Percentiles rank a stretch among this genome's conserved stretches.
Conservation (phyloP, 2,113 vertebrate species). For the Esox niger region DNA sequence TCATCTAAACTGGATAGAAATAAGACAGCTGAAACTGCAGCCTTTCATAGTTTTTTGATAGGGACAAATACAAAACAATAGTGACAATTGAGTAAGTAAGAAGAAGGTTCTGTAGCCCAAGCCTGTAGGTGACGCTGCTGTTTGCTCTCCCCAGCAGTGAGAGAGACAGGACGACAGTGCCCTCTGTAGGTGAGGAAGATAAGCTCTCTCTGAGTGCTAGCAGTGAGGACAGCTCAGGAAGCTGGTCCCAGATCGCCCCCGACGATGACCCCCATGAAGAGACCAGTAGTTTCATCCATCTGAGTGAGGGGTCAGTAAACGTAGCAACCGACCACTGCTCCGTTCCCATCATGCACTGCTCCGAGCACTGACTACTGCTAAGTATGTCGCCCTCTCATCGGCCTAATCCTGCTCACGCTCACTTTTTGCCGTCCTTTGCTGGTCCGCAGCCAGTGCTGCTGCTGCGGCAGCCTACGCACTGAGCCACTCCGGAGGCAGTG, state of each 20-base stretch:
- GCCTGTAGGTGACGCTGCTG: conserved; percentile 36
- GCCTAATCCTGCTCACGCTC: conserved; percentile 57
- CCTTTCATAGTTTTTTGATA: too few relatives aligned
- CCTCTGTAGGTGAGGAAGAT: conserved; percentile 37
- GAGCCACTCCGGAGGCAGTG: conserved; percentile 42
- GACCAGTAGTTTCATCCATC: conserved; percentile 92
- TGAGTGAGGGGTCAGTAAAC: conserved; percentile 87
- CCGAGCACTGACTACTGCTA: conserved; percentile 35
- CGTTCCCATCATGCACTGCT: conserved; percentile 42
- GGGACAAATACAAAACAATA: too few relatives aligned
- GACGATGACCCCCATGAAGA: conserved; percentile 93
- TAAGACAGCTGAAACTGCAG: background rate
- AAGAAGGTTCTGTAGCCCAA: too few relatives aligned
- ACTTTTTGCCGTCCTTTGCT: conserved; percentile 30
- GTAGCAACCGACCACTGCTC: conserved; percentile 29
- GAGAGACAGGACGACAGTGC: conserved; percentile 64
- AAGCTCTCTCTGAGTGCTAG: conserved; percentile 1
- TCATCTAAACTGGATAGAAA: conserved; percentile 52
- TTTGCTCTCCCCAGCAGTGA: conserved; percentile 70
- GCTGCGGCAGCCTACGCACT: conserved; percentile 23
- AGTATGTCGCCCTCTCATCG: conserved; percentile 53
- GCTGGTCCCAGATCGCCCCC: conserved; percentile 91
- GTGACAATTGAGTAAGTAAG: too few relatives aligned
- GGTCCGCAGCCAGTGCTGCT: conserved; percentile 38
- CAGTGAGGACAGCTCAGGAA: conserved; percentile 89